A percentile compares a stretch with the other conserved stretches of the same genome.
Evolutionary conservation across 2,888 invertebrate genomes (phyloP).

Genomic region (Synergus laeviventris): DNA sequence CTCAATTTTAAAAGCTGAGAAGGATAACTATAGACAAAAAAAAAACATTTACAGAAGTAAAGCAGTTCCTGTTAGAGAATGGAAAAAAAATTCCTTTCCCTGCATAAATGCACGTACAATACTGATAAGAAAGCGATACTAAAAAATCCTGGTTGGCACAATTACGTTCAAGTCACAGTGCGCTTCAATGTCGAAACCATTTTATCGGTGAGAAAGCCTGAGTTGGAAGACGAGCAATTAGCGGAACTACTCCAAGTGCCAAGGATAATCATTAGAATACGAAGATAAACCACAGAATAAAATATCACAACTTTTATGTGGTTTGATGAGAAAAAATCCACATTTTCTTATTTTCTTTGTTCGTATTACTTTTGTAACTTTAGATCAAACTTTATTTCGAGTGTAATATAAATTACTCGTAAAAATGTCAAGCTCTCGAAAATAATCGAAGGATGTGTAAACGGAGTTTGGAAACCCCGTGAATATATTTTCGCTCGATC

Average conservation of each 20-base stretch:
- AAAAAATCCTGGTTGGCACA: conserved; percentile 28
- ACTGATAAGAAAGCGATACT: conserved; percentile 3
- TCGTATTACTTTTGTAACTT: not conserved
- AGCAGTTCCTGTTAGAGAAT: not conserved
- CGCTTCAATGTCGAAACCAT: conserved; percentile 17
- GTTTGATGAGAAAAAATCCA: not conserved
- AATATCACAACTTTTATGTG: not conserved
- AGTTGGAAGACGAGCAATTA: conserved; percentile 8
- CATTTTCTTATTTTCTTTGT: not conserved
- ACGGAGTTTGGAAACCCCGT: conserved; percentile 1
- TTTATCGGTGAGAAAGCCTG: conserved; percentile 20
- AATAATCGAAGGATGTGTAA: conserved; percentile 31
- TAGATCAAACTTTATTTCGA: not conserved
- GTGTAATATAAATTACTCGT: conserved; percentile 28
- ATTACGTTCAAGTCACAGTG: conserved; percentile 18
- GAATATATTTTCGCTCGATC: conserved; percentile 15
- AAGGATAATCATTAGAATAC: conserved; percentile 25
- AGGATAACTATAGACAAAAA: not conserved
- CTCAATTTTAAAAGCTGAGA: not conserved
- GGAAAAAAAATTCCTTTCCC: conserved; percentile 8
- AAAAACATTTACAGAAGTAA: not conserved
- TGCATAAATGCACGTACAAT: conserved; percentile 10
- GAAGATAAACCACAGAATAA: not conserved
- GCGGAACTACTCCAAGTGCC: not conserved
- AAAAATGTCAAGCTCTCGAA: conserved; percentile 13